phyloP scores from a whole-genome alignment of 2,113 vertebrate species.

The Macquaria australasica region DNA sequence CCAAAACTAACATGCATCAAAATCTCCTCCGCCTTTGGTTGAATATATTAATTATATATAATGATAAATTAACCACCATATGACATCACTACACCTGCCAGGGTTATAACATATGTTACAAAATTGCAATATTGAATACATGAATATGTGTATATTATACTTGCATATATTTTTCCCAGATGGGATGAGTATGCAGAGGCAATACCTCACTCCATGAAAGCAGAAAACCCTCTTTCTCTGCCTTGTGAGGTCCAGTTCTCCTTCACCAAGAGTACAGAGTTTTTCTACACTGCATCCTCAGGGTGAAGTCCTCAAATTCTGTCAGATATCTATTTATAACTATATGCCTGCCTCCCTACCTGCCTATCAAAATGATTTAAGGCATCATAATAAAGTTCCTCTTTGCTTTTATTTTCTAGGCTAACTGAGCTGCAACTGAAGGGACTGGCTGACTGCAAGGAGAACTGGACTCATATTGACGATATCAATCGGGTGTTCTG shows the following conservation, averaged over 20 bases:
- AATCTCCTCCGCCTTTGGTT: neutral
- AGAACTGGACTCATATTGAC: slow-evolving; percentile 60
- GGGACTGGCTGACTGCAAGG: slow-evolving; percentile 11
- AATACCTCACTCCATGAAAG: slow-evolving; percentile 60
- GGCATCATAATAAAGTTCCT: neutral
- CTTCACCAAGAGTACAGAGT: slow-evolving; percentile 67
- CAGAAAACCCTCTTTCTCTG: slow-evolving; percentile 3
- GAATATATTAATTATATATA: neutral
- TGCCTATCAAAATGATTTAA: neutral
- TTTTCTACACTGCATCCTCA: slow-evolving; percentile 14
- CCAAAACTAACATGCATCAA: neutral
- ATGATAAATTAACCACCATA: neutral
- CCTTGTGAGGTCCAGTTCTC: slow-evolving; percentile 74
- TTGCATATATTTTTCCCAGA: slow-evolving; percentile 39
- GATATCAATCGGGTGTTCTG: slow-evolving; percentile 57
- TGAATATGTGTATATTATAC: neutral
- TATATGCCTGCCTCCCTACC: neutral
- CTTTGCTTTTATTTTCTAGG: slow-evolving; percentile 37
- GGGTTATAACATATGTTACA: neutral
- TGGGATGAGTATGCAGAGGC: slow-evolving; percentile 67
- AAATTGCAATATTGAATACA: neutral
- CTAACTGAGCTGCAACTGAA: slow-evolving; percentile 67
- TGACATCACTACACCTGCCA: neutral
- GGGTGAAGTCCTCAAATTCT: slow-evolving; percentile 47
- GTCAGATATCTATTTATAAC: neutral